phyloP scores from a whole-genome alignment of 2,888 invertebrate genomes.

The Stenoptilia bipunctidactyla region DNA sequence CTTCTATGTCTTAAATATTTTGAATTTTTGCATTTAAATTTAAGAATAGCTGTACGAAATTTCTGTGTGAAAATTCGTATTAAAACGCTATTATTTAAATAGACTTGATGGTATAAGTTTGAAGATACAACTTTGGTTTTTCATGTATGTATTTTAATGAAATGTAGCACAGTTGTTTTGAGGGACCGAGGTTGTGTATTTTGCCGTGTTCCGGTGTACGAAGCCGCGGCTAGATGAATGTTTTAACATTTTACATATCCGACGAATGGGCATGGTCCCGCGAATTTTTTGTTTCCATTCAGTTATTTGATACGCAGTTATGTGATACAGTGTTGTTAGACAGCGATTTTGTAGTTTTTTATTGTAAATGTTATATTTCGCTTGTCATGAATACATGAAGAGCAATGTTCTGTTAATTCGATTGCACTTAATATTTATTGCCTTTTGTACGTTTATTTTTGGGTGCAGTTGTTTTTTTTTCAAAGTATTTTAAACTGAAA shows the following conservation, averaged over 20 bases:
- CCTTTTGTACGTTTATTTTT: too few relatives aligned
- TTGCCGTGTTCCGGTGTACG: conserved; percentile 54
- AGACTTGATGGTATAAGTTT: too few relatives aligned
- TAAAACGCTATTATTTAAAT: too few relatives aligned
- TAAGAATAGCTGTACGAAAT: too few relatives aligned
- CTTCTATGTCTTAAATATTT: background rate
- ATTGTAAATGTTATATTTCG: background rate
- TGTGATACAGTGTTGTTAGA: conserved; percentile 29
- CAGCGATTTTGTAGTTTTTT: background rate
- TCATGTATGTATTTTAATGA: conserved; percentile 68
- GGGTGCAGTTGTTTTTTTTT: background rate
- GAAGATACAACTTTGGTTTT: conserved; percentile 19
- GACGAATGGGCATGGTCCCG: conserved; percentile 56
- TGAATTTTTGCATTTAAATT: too few relatives aligned
- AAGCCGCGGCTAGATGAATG: conserved; percentile 59
- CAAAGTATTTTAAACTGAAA: background rate
- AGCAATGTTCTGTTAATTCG: background rate
- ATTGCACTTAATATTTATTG: background rate
- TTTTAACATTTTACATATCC: conserved; percentile 66
- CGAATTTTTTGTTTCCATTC: conserved; percentile 45
- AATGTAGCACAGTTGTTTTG: conserved; percentile 53
- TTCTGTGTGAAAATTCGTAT: too few relatives aligned
- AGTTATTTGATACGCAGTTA: conserved; percentile 46
- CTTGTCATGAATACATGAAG: background rate
- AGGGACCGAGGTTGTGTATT: conserved; percentile 48